Percentiles rank a stretch among this genome's conserved stretches.
Conservation (phyloP, 1,140 invertebrate species). For the Asobara japonica region DNA sequence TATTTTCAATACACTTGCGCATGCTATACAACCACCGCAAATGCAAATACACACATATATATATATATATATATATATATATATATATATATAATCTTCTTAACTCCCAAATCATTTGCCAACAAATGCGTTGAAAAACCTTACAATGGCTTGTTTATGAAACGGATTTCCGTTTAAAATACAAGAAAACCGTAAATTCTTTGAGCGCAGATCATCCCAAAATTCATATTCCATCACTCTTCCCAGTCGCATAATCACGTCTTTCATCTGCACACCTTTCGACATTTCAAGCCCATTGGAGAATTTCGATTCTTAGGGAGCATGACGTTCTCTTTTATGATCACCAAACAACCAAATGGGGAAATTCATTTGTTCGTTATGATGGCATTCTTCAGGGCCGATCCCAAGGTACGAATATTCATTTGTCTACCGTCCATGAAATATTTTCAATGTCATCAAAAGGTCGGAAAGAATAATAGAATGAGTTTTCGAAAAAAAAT, state of each 20-base stretch:
- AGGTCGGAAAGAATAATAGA: background rate
- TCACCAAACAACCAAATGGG: background rate
- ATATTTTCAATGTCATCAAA: conserved; percentile 19
- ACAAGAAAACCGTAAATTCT: background rate
- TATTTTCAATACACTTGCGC: too few relatives aligned
- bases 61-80: too few relatives aligned
- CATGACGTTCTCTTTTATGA: conserved; percentile 9
- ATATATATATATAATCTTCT: too few relatives aligned
- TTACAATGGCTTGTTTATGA: too few relatives aligned
- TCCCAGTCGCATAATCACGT: background rate
- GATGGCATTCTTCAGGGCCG: background rate
- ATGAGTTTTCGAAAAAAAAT: conserved; percentile 9
- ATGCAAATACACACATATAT: too few relatives aligned
- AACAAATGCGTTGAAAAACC: too few relatives aligned
- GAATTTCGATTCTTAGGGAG: conserved; percentile 15
- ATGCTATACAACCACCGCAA: too few relatives aligned
- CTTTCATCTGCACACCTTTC: conserved; percentile 16
- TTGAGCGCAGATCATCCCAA: background rate
- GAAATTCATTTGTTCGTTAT: conserved; percentile 22
- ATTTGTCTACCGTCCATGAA: conserved; percentile 2
- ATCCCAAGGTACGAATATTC: conserved; percentile 13
- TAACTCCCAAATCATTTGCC: too few relatives aligned
- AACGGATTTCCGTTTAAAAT: background rate
- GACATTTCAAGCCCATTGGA: conserved; percentile 2
- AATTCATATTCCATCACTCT: background rate